Base-by-base conservation (phyloP, 2,113 vertebrate species). In the Ceuthmochares aereus region DNA sequence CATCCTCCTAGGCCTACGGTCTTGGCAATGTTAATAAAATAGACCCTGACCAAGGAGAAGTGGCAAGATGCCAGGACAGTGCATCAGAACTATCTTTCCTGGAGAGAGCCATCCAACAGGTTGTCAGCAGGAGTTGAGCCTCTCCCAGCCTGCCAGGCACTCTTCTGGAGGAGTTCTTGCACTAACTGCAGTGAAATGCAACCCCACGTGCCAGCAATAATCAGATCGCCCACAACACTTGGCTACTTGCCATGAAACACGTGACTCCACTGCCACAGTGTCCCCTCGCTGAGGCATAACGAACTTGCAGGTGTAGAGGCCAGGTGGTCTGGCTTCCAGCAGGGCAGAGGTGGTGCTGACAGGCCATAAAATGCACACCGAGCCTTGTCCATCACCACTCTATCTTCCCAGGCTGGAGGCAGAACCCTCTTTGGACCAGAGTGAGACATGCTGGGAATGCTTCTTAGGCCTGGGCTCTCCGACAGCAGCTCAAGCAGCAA, bases 191-290 rank as follows among this genome's bases (percentile, higher is more conserved):
- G 76, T 0, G 5, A 74, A 23, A 55, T 30, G 55, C 64, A 19
- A 11, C 12, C 9, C 20, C 82, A 0, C 0, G 0, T 15, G 55
- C 66, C 7, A 1, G 2, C 21, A 21, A 9, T 7, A 10, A 9
- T 1, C 76, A 1, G 43, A 10, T 1, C 62, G 13, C 42, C 54
- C 14, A 4, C 26, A 2, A 5, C 1, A 63, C 72, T 60, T 88
- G 40, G 32, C 79, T 36, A 1, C 14, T 37, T 36, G 40, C 76
- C n/a, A 1, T 11, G 25, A 23, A 22, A 17, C 1, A 3, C 27
- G 1, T 0, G 16, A 8, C 45, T 43, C 54, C 74, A 1, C 5
- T n/a, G 91, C 64, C 63, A 32, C 37, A 4, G 1, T 1, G 51
- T 56, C 56, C 51, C 69, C 34, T 66, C 59, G 2, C 6, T 25